These are phyloP conservation scores for Aquatica leii DNA, from an alignment of 2,888 invertebrate species.

Conservation along the genomic window DNA sequence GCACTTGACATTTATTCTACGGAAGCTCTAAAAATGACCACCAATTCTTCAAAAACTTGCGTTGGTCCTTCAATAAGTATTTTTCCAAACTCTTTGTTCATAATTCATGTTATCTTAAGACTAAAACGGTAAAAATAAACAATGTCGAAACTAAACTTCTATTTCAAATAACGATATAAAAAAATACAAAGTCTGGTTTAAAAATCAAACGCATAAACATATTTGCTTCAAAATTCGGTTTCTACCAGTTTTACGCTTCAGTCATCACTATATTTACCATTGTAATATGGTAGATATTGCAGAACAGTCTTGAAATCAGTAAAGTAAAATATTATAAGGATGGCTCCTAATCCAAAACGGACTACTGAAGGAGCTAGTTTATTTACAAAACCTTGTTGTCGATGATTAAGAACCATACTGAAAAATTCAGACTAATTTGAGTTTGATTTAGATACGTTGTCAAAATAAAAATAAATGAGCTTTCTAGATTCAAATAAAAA, in stretches of 20 bases:
- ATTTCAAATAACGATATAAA: no score
- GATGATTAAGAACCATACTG: constrained; percentile 36
- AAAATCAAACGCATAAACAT: no score
- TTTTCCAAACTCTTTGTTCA: no score
- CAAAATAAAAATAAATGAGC: neutral
- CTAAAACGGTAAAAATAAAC: no score
- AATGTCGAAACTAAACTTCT: no score
- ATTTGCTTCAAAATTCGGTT: no score
- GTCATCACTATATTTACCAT: constrained; percentile 42
- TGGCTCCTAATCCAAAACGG: constrained; percentile 32
- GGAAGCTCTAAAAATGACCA: constrained; percentile 36
- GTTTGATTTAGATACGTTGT: neutral
- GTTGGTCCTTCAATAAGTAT: constrained; percentile 20
- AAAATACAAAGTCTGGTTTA: no score
- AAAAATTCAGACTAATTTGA: no score
- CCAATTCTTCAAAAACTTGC: constrained; percentile 10
- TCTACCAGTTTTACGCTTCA: no score
- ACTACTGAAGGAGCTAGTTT: constrained; percentile 37
- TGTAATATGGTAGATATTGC: constrained; percentile 45
- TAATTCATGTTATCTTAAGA: no score
- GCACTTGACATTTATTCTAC: constrained; percentile 39
- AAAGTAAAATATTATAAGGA: constrained; percentile 37
- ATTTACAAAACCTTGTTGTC: constrained; percentile 6
- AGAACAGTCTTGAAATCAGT: constrained; percentile 46
- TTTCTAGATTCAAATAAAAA: constrained; percentile 64